Base-by-base conservation (phyloP, 2,888 invertebrate genomes). In the Drosophila formosana region DNA sequence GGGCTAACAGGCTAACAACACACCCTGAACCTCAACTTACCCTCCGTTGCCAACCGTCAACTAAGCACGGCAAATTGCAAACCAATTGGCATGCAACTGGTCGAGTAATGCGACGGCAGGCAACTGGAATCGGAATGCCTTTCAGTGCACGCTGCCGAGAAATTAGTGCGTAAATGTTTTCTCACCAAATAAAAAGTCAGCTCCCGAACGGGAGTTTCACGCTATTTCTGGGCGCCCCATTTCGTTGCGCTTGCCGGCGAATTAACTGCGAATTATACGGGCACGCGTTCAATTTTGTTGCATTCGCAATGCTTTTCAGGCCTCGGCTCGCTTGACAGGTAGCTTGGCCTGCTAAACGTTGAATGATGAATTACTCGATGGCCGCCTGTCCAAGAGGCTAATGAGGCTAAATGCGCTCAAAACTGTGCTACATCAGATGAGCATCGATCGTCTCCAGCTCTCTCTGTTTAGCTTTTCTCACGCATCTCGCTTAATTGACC, bases 101-200 rank as follows among this genome's bases (percentile, higher is more conserved):
- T 88, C 80, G 73, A 74, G 50, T 74, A 71, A 70, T 75, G 80
- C 52, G 75, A 56, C 66, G 13, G 80, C 52, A 72, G 13, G 80
- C 52, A 72, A 55, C 66, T 68, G 18, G 18, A 18, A 18, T 18
- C 18, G 67, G 66, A 43, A 66, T 67, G 71, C 65, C 66, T 28
- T 62, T 63, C 25, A 41, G 52, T 41, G 50, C 62, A 55, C 58
- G 62, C 46, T 60, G 72, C 64, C 76, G 78, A 78, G 74, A 89
- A 89, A 89, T 90, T 88, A 88, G 90, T 89, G 89, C 89, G 91
- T 89, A 91, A 91, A 91, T 91, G 91, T 91, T 91, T 91, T 91
- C 91, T 90, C 91, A 91, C 90, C 90, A 91, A 91, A 91, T 89
- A 91, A 90, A 91, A 82, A 77, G 50, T 63, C 65, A 39, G 68